Evolutionary conservation across 2,113 vertebrate species (phyloP), one percentile per base, ranked within the genome.

Genomic region (Dolichallabes microphthalmus): DNA sequence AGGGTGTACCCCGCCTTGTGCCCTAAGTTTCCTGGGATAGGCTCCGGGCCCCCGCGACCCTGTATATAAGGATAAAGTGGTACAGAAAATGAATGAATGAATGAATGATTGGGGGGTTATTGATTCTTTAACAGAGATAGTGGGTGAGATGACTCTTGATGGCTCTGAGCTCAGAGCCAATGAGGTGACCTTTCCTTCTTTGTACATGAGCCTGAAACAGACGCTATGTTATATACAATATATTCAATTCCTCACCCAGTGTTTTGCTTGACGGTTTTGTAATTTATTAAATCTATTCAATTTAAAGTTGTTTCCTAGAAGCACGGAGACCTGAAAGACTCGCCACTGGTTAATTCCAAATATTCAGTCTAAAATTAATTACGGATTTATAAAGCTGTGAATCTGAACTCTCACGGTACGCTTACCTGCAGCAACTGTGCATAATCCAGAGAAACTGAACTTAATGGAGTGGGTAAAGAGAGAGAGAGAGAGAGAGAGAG

Each of bases 361-460:
- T 55, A 76, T 30, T 75, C n/a, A 30, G n/a, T 30, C 2, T 55
- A 19, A 76, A 76, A 76, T 55, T 27, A 53, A 76, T 76, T 76
- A 53, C 1, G 6, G 25, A 27, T 76, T 76, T 27, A 57, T 39
- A 61, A 25, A 32, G 78, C 78, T n/a, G 78, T 15, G 2, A 10
- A n/a, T 50, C 58, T 80, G 60, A 50, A 50, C 35, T 27, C 25
- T 66, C n/a, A 50, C 5, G 17, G 35, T 3, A 50, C 22, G 17
- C 32, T 80, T 9, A 80, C 78, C 57, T 45, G 78, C 58, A 80
- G 78, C 78, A n/a, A 63, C 58, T 9, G 78, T 80, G 2, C 60
- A 80, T 63, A 27, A 80, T 64, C 60, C 19, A 2, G 3, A 80
- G 78, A 13, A 39, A 64, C 25, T 52, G 3, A 27, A 4, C 52